These are phyloP conservation scores for Ophion ellenae DNA, from an alignment of 2,888 invertebrate genomes.

Conservation along the genomic window DNA sequence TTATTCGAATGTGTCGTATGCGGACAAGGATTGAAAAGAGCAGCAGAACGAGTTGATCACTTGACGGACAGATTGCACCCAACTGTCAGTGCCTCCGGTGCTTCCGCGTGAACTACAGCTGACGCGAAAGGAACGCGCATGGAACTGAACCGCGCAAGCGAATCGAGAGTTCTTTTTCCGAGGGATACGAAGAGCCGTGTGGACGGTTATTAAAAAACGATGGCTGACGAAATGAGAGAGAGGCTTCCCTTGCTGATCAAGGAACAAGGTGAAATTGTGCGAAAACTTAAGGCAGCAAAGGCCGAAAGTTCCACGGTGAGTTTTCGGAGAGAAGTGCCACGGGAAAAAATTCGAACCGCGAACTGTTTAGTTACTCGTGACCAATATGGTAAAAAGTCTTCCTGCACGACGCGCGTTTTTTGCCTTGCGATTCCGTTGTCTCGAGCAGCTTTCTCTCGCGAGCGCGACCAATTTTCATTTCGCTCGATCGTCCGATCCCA, in stretches of 20 bases:
- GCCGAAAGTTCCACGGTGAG: slow-evolving; percentile 91
- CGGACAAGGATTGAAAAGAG: not conserved
- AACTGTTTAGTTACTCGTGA: not conserved
- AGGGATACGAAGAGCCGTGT: slow-evolving; percentile 56
- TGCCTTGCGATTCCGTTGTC: not conserved
- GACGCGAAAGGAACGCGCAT: slow-evolving; percentile 60
- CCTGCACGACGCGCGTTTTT: not conserved
- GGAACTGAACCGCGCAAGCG: slow-evolving; percentile 63
- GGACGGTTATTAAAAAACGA: slow-evolving; percentile 62
- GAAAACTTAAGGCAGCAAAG: slow-evolving; percentile 92
- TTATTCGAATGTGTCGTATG: not conserved
- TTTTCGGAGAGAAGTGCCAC: slow-evolving; percentile 47
- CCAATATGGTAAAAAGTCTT: slow-evolving; percentile 43
- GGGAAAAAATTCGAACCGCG: not conserved
- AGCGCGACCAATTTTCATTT: slow-evolving; percentile 11
- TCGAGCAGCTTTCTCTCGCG: slow-evolving; percentile 33
- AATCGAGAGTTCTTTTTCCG: slow-evolving; percentile 11
- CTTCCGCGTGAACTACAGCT: not conserved
- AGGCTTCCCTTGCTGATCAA: slow-evolving; percentile 87
- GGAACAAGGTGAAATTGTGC: slow-evolving; percentile 92
- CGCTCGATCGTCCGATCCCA: not conserved
- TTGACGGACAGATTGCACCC: not conserved
- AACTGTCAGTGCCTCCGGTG: not conserved
- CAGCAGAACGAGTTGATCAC: not conserved
- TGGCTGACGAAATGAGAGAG: slow-evolving; percentile 84